Evolutionary conservation across 2,888 invertebrate species (phyloP).

Genomic region (Diloba caeruleocephala): DNA sequence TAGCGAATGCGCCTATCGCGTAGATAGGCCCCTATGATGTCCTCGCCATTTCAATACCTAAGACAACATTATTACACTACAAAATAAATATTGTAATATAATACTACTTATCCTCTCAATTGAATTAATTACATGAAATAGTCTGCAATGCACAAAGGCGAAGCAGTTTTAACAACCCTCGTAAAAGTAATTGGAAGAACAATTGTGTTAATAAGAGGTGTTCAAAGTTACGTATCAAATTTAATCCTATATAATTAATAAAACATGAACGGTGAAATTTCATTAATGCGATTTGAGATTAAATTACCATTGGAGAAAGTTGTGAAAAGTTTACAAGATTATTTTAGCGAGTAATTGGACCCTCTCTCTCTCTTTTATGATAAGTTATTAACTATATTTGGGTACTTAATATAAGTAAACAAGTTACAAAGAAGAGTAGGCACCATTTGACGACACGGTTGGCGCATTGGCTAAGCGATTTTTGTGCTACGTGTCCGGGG

Average conservation of each 20-base stretch:
- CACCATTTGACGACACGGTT: too few relatives aligned
- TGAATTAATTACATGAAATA: slow-evolving; percentile 38
- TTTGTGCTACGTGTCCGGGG: too few relatives aligned
- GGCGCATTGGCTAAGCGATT: too few relatives aligned
- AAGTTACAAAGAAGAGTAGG: too few relatives aligned
- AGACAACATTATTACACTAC: slow-evolving; percentile 22
- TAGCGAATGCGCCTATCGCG: too few relatives aligned
- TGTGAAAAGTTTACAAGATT: too few relatives aligned
- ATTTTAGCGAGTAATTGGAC: too few relatives aligned
- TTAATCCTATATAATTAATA: slow-evolving; percentile 43
- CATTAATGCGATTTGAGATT: slow-evolving; percentile 7
- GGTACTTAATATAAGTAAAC: too few relatives aligned
- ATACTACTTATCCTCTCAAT: too few relatives aligned
- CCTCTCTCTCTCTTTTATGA: slow-evolving; percentile 4
- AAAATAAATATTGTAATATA: slow-evolving; percentile 17
- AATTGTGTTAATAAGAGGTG: slow-evolving; percentile 40
- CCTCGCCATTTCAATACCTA: too few relatives aligned
- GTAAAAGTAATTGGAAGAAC: slow-evolving; percentile 37
- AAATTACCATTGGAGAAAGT: slow-evolving; percentile 14
- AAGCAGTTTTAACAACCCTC: slow-evolving; percentile 31
- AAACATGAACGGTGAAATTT: slow-evolving; percentile 32
- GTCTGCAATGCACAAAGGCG: slow-evolving; percentile 14
- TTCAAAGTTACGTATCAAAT: slow-evolving; percentile 36
- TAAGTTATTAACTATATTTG: too few relatives aligned
- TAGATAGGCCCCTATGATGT: too few relatives aligned